These are phyloP conservation scores for Xerus rutilus DNA, from an alignment of 2,797 vertebrate species.

Conservation along the genomic window DNA sequence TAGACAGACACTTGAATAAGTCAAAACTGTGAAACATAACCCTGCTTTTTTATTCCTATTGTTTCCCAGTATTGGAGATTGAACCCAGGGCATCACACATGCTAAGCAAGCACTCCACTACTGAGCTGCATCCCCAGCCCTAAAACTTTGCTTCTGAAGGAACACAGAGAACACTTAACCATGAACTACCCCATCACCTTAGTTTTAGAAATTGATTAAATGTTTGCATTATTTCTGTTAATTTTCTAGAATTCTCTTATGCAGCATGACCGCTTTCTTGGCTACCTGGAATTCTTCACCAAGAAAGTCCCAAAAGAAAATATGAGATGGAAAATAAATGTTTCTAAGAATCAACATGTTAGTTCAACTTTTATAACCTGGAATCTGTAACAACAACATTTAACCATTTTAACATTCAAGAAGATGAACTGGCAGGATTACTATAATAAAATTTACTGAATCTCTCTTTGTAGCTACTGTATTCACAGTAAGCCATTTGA, in stretches of 20 bases:
- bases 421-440: constrained; percentile 51
- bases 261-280: not conserved
- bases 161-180: not conserved
- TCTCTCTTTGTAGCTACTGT: constrained; percentile 43
- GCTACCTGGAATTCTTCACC: constrained; percentile 62
- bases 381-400: constrained; percentile 37
- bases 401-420: not conserved
- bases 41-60: not conserved
- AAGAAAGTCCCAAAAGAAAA: constrained; percentile 63
- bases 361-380: not conserved
- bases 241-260: constrained; percentile 1
- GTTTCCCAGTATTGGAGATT: not conserved
- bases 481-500: constrained; percentile 64
- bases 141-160: not conserved
- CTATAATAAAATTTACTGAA: constrained; percentile 3
- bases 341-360: constrained; percentile 8
- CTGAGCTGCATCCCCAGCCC: not conserved
- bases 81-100: not conserved
- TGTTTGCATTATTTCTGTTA: constrained; percentile 36
- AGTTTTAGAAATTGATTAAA: constrained; percentile 60
- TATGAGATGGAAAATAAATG: constrained; percentile 51
- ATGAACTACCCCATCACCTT: not conserved
- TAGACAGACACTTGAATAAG: not conserved
- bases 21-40: not conserved
- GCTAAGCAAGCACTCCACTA: not conserved